Evolutionary conservation across 2,113 vertebrate genomes (phyloP), one percentile per base, ranked within the genome.

Genomic region (Spheniscus mendiculus): DNA sequence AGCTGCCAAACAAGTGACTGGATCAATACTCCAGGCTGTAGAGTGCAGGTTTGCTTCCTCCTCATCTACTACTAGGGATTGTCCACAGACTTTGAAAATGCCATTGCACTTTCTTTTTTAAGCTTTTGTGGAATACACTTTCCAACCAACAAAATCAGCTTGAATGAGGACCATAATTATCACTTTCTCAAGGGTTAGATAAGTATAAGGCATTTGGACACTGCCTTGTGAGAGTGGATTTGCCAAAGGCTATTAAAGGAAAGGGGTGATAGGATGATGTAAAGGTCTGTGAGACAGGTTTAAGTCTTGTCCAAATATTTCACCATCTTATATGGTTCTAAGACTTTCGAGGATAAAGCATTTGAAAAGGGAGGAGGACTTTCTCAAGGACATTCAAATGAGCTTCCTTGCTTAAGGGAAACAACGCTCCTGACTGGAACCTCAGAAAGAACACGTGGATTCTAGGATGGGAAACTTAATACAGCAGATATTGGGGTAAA

Each of bases 1-100:
- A 82, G 59, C 52, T 93, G 83, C 70, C 82, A 87, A 95, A 82
- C 42, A 87, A 94, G 67, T 89, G 65, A 85, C 73, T 87, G 53
- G 49, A 91, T 56, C 34, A 89, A 36, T 84, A 89, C 67, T 86
- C 40, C 55, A 73, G 69, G 40, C 61, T 80, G 30, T 49, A 42
- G 25, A 77, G 14, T 36, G 13, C 23, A 61, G 66, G 38, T 73
- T 94, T 66, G 9, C 45, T 80, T 52, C 56, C 20, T 76, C 23
- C 12, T 85, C 27, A 55, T 70, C 36, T 69, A 5, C 42, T 67
- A 19, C 40, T 61, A 85, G 49, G 38, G 66, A 74, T 45, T 70
- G 21, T 62, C 15, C n/a, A 80, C 20, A 80, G 36, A 52, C 34
- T 79, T 82, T 53, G 52, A n/a, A 94, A 79, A 87, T 55, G 12